Evolutionary conservation across 37 sponge, comb jelly and placozoan species (phyloP).

Genomic region (Aphrocallistes beatrix): DNA sequence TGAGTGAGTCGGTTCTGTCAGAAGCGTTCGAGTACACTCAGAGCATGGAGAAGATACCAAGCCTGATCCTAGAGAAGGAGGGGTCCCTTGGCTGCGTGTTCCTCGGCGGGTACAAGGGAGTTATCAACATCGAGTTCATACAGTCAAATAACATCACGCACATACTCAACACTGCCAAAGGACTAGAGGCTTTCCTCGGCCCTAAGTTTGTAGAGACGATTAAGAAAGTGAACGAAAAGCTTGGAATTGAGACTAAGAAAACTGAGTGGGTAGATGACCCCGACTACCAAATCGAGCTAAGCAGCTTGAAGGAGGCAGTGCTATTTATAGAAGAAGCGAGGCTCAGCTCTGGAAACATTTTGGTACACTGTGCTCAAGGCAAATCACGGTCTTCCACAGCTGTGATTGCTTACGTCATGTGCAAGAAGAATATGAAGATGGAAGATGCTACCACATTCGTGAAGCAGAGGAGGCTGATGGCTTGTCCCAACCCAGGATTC

Average conservation of each 20-base stretch:
- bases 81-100: conserved; percentile 35
- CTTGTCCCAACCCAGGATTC: conserved; percentile 61
- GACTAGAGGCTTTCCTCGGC: conserved; percentile 64
- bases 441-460: conserved; percentile 29
- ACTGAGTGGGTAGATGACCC: conserved; percentile 52
- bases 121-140: conserved; percentile 57
- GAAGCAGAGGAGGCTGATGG: conserved; percentile 48
- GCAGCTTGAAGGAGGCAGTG: conserved; percentile 29
- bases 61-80: conserved; percentile 32
- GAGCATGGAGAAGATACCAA: conserved; percentile 45
- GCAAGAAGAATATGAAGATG: not conserved
- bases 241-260: conserved; percentile 34
- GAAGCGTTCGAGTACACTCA: conserved; percentile 63
- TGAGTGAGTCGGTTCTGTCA: conserved; percentile 6
- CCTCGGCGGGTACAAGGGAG: conserved; percentile 59
- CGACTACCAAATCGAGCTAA: conserved; percentile 28
- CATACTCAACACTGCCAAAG: conserved; percentile 67
- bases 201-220: conserved; percentile 51
- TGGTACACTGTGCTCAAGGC: conserved; percentile 81
- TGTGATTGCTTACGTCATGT: conserved; percentile 64
- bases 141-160: conserved; percentile 33
- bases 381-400: conserved; percentile 69
- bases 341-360: conserved; percentile 25
- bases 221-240: conserved; percentile 31
- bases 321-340: conserved; percentile 47